Evolutionary conservation across 2,113 vertebrate genomes (phyloP).

Genomic region (Myrmecobius fasciatus): DNA sequence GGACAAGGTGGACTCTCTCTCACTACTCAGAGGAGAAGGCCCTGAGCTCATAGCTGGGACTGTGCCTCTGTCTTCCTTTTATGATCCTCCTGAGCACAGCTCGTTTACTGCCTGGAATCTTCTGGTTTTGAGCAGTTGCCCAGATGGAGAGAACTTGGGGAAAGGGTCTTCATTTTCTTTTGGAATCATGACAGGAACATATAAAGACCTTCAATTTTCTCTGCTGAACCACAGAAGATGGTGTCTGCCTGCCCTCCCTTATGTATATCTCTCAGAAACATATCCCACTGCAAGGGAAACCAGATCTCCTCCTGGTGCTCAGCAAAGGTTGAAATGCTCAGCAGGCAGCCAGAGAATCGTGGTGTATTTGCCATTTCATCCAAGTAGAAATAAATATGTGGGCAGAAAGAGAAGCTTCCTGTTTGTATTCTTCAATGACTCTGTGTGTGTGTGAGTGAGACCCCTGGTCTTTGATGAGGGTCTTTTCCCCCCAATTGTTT

Average conservation of each 20-base stretch:
- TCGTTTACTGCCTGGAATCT: conserved; percentile 27
- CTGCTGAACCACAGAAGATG: conserved; percentile 25
- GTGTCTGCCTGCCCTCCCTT: conserved; percentile 33
- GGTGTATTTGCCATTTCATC: neutral
- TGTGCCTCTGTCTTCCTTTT: neutral
- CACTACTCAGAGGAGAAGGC: neutral
- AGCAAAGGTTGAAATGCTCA: conserved; percentile 37
- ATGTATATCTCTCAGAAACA: conserved; percentile 34
- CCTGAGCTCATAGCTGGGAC: neutral
- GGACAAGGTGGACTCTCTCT: neutral
- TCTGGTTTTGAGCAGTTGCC: neutral
- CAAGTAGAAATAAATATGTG: neutral
- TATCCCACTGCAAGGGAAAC: conserved; percentile 31
- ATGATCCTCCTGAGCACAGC: neutral
- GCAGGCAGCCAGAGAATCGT: neutral
- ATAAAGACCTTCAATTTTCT: conserved; percentile 44
- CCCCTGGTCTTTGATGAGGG: conserved; percentile 42
- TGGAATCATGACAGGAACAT: conserved; percentile 36
- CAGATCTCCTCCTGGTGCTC: neutral
- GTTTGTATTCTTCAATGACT: conserved; percentile 36
- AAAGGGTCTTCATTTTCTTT: conserved; percentile 15
- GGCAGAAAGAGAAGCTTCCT: conserved; percentile 1
- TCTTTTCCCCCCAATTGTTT: neutral
- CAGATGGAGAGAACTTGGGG: conserved; percentile 22
- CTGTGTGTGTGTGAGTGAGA: conserved; percentile 15